Conservation (phyloP, 64 coral and sea anemone species). For the Actinia tenebrosa region DNA sequence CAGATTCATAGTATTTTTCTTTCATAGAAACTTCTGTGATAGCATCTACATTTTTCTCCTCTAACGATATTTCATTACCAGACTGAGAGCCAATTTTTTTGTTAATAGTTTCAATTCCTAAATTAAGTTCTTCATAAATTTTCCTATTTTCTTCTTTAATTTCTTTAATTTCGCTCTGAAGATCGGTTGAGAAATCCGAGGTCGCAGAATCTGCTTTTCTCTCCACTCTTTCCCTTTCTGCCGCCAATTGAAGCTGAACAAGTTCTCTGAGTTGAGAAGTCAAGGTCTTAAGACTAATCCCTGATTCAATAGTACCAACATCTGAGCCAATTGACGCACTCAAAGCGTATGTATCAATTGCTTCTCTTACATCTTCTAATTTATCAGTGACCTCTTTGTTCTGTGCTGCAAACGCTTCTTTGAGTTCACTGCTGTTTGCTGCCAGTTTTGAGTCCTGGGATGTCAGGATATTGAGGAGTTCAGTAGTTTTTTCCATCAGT, state of each 20-base stretch:
- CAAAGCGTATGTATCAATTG: conserved; percentile 40
- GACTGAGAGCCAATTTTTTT: not conserved
- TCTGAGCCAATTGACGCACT: conserved; percentile 32
- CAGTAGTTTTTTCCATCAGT: conserved; percentile 64
- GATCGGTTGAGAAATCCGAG: not conserved
- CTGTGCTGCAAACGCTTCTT: conserved; percentile 32
- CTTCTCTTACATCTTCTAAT: conserved; percentile 30
- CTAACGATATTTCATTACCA: not conserved
- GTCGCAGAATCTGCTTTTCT: not conserved
- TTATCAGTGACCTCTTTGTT: conserved; percentile 37
- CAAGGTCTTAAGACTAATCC: conserved; percentile 21
- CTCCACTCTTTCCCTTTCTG: conserved; percentile 7
- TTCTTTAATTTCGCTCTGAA: not conserved
- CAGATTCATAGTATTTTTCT: not conserved
- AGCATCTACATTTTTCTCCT: not conserved
- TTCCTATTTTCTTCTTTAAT: conserved; percentile 17
- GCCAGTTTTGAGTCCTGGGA: conserved; percentile 34
- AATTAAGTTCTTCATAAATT: not conserved
- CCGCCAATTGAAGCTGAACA: conserved; percentile 10
- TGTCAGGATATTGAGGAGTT: conserved; percentile 28
- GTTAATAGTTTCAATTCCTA: not conserved
- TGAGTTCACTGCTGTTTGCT: conserved; percentile 22
- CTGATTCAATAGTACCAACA: conserved; percentile 19
- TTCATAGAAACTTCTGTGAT: not conserved
- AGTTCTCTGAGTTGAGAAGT: conserved; percentile 27